Evolutionary conservation across 2,888 invertebrate genomes (phyloP).

Genomic region (Ophion costatus): DNA sequence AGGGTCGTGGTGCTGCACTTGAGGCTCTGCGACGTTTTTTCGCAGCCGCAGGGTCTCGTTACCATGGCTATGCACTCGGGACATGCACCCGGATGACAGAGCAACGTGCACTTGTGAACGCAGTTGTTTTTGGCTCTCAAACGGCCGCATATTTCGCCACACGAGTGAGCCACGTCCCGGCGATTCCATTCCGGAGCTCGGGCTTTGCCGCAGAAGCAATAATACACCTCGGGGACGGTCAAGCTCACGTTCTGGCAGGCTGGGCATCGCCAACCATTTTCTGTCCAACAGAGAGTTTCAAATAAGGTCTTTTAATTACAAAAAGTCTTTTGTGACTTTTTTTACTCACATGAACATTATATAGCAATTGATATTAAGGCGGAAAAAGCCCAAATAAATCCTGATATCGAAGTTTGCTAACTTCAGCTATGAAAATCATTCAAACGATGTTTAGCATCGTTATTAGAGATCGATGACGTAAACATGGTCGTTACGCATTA

Average conservation of each 20-base stretch:
- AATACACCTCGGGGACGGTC: slow-evolving; percentile 91
- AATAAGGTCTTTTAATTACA: background rate
- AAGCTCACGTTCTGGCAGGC: slow-evolving; percentile 94
- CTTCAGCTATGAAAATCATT: background rate
- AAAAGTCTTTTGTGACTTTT: background rate
- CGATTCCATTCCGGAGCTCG: slow-evolving; percentile 91
- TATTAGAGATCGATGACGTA: background rate
- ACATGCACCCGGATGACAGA: slow-evolving; percentile 97
- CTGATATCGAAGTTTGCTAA: background rate
- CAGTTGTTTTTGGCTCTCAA: slow-evolving; percentile 82
- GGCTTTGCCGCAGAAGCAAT: slow-evolving; percentile 95
- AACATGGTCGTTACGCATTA: background rate
- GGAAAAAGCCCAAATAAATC: background rate
- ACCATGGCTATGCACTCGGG: slow-evolving; percentile 94
- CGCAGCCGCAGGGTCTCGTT: slow-evolving; percentile 90
- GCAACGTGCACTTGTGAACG: slow-evolving; percentile 77
- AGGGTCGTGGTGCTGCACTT: slow-evolving; percentile 90
- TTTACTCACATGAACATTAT: background rate
- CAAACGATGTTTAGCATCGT: background rate
- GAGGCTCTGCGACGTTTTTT: slow-evolving; percentile 88
- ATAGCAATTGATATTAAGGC: background rate
- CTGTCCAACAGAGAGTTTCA: slow-evolving; percentile 76
- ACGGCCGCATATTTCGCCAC: slow-evolving; percentile 93
- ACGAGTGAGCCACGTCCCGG: slow-evolving; percentile 94
- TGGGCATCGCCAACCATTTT: slow-evolving; percentile 97